These are phyloP conservation scores for Cairina moschata DNA, from an alignment of 2,113 vertebrate genomes.

Conservation along the genomic window DNA sequence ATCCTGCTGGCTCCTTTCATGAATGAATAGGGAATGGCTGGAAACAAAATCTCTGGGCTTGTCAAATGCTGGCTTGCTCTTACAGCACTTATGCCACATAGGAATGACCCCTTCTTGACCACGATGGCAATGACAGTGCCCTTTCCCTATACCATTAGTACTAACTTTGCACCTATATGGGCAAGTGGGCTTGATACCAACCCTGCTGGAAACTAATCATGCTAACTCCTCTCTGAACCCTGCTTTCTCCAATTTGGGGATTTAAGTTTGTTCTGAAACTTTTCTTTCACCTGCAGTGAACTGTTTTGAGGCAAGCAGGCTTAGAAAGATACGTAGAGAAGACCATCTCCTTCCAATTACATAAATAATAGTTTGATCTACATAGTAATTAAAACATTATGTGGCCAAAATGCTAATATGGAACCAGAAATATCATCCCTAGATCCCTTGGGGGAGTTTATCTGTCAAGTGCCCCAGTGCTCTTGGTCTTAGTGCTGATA, in stretches of 20 bases:
- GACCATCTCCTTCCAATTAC: neutral
- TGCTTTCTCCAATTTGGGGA: slow-evolving; percentile 53
- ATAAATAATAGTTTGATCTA: slow-evolving; percentile 6
- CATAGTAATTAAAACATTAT: slow-evolving; percentile 41
- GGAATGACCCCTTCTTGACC: neutral
- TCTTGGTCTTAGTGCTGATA: slow-evolving; percentile 57
- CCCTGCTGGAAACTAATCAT: slow-evolving; percentile 47
- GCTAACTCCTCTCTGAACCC: slow-evolving; percentile 39
- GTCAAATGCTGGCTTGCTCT: neutral
- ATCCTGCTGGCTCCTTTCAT: neutral
- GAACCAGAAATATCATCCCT: slow-evolving; percentile 53
- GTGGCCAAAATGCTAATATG: slow-evolving; percentile 63
- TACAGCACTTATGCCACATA: neutral
- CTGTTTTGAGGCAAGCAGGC: slow-evolving; percentile 67
- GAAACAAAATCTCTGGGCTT: neutral
- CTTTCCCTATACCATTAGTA: neutral
- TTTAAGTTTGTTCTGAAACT: slow-evolving; percentile 69
- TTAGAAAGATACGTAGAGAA: slow-evolving; percentile 36
- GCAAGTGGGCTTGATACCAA: slow-evolving; percentile 39
- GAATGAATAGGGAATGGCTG: neutral
- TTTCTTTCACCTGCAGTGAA: slow-evolving; percentile 44
- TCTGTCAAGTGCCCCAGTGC: slow-evolving; percentile 27
- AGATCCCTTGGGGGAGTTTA: slow-evolving; percentile 58
- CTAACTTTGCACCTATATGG: slow-evolving; percentile 4
- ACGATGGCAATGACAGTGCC: neutral